Evolutionary conservation across 2,113 vertebrate genomes (phyloP).

Genomic region (Jaculus jaculus): DNA sequence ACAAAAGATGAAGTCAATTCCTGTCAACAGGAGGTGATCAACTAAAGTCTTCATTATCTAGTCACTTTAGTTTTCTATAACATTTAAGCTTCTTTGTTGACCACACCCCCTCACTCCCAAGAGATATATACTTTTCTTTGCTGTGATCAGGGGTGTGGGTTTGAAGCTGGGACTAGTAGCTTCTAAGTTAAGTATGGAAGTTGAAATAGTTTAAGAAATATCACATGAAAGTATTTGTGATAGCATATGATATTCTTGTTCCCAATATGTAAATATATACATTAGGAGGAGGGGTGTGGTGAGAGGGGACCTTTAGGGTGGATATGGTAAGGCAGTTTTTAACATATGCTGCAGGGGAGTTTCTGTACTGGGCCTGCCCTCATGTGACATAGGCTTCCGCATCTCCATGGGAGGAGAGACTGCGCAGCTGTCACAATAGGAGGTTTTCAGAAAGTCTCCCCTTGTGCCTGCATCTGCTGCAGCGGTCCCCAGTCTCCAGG

Average conservation of each 20-base stretch:
- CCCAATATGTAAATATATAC: neutral
- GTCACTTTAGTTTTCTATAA: neutral
- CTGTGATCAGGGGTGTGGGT: neutral
- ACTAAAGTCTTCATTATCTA: neutral
- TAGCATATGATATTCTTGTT: neutral
- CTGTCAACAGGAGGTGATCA: neutral
- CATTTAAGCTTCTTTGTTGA: neutral
- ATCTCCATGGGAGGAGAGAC: neutral
- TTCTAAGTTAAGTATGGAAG: accelerated
- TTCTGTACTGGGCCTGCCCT: neutral
- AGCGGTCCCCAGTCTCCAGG: accelerated
- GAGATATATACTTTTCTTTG: neutral
- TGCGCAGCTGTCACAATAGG: no score
- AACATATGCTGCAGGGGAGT: neutral
- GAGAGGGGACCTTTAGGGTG: neutral
- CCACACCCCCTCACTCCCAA: neutral
- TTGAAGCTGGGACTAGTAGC: neutral
- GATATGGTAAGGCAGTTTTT: neutral
- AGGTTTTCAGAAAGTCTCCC: no score
- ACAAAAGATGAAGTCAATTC: no score
- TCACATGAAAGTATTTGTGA: no score
- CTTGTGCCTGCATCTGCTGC: neutral
- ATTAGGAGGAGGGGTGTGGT: accelerated
- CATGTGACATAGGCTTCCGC: accelerated
- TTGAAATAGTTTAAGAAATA: neutral